These are phyloP conservation scores for Penaeus monodon DNA, from an alignment of 2,888 invertebrate genomes.

Conservation along the genomic window DNA sequence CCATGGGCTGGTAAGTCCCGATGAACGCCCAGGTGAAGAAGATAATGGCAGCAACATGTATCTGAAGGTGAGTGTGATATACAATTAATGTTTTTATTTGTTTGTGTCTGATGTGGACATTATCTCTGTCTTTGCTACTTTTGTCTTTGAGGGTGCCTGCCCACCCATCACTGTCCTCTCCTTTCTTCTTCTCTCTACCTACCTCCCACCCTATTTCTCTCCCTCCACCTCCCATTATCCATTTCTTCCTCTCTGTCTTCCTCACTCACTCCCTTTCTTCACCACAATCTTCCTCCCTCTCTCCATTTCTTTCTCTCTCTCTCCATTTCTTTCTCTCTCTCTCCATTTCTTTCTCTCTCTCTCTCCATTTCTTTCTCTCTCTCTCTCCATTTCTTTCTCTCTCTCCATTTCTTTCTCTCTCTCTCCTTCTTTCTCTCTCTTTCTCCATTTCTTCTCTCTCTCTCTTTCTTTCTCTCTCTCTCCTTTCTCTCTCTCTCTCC, in stretches of 20 bases:
- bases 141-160: too few relatives aligned
- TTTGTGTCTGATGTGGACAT: background rate
- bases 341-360: background rate
- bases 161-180: too few relatives aligned
- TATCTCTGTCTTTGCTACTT: background rate
- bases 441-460: background rate
- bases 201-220: background rate
- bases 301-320: background rate
- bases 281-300: background rate
- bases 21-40: slow-evolving; percentile 7
- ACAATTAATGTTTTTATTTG: background rate
- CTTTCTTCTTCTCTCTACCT: background rate
- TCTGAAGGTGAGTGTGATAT: slow-evolving; percentile 43
- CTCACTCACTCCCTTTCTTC: background rate
- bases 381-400: background rate
- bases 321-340: background rate
- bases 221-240: background rate
- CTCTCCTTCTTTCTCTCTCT: accelerated
- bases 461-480: background rate
- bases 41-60: slow-evolving; percentile 60
- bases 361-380: background rate
- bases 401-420: background rate
- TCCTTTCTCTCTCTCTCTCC: background rate
- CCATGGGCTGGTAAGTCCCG: background rate
- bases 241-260: background rate